These are phyloP conservation scores for Toxonevra muliebris DNA, from an alignment of 2,888 invertebrate species.

Conservation along the genomic window DNA sequence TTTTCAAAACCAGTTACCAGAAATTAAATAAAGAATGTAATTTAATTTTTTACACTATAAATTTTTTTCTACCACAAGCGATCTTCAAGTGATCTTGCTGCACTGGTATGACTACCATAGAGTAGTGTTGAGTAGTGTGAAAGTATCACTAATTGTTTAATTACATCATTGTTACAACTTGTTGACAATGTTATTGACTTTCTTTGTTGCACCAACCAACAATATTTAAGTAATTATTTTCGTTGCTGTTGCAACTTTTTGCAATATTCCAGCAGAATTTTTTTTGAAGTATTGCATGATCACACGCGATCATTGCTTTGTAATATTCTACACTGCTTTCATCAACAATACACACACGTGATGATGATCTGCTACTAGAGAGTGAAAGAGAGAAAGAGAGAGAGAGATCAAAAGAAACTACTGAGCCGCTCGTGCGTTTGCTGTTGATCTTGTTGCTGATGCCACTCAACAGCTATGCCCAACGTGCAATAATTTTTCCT, in stretches of 20 bases:
- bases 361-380: too few relatives aligned
- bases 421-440: too few relatives aligned
- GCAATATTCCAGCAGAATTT: constrained; percentile 30
- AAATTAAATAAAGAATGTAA: neutral
- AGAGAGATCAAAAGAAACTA: too few relatives aligned
- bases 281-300: constrained; percentile 29
- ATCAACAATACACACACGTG: constrained; percentile 8
- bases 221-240: neutral
- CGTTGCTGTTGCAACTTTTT: constrained; percentile 22
- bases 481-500: too few relatives aligned
- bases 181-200: neutral
- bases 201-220: constrained; percentile 7
- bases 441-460: too few relatives aligned
- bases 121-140: constrained; percentile 44
- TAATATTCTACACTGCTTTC: constrained; percentile 21
- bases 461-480: too few relatives aligned
- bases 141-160: constrained; percentile 57
- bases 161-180: constrained; percentile 36
- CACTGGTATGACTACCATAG: too few relatives aligned
- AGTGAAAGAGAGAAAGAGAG: too few relatives aligned
- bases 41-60: neutral
- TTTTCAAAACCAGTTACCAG: neutral
- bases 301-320: constrained; percentile 30
- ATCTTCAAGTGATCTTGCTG: too few relatives aligned
- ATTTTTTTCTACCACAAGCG: too few relatives aligned